These are phyloP conservation scores for Kryptolebias marmoratus DNA, from an alignment of 2,113 vertebrate genomes.

Conservation along the genomic window DNA sequence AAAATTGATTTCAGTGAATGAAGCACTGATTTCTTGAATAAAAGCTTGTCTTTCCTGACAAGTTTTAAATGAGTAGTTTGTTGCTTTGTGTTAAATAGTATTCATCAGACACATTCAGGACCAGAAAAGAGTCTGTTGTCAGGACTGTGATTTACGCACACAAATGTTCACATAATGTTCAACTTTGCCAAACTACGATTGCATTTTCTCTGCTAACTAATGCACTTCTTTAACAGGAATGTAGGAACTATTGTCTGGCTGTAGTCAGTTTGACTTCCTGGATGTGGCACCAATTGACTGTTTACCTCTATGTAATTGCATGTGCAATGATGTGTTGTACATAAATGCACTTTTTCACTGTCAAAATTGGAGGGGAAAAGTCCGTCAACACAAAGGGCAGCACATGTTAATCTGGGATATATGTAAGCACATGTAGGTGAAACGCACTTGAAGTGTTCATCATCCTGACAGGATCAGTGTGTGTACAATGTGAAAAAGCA, in stretches of 20 bases:
- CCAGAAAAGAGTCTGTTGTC: not conserved
- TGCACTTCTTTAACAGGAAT: slow-evolving; percentile 13
- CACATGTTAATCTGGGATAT: slow-evolving; percentile 33
- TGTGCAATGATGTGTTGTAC: not conserved
- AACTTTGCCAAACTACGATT: slow-evolving; percentile 17
- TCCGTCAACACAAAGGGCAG: slow-evolving; percentile 22
- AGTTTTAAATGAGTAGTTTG: not conserved
- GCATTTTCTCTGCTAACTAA: slow-evolving; percentile 29
- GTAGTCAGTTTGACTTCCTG: slow-evolving; percentile 11
- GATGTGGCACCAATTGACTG: not conserved
- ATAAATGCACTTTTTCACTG: not conserved
- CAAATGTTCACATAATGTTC: slow-evolving; percentile 19
- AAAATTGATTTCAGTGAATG: not conserved
- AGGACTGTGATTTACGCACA: slow-evolving; percentile 26
- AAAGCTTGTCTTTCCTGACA: slow-evolving; percentile 23
- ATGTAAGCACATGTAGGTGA: slow-evolving; percentile 19
- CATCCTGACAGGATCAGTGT: slow-evolving; percentile 55
- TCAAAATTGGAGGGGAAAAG: slow-evolving; percentile 10
- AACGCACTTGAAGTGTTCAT: slow-evolving; percentile 59
- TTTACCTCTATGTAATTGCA: not conserved
- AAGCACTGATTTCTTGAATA: slow-evolving; percentile 17
- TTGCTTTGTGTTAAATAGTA: not conserved
- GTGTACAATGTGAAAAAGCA: slow-evolving; percentile 62
- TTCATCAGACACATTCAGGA: slow-evolving; percentile 23
- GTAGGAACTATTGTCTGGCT: slow-evolving; percentile 17